Evolutionary conservation across 1,140 invertebrate genomes (phyloP).

Genomic region (Dufourea novaeangliae): DNA sequence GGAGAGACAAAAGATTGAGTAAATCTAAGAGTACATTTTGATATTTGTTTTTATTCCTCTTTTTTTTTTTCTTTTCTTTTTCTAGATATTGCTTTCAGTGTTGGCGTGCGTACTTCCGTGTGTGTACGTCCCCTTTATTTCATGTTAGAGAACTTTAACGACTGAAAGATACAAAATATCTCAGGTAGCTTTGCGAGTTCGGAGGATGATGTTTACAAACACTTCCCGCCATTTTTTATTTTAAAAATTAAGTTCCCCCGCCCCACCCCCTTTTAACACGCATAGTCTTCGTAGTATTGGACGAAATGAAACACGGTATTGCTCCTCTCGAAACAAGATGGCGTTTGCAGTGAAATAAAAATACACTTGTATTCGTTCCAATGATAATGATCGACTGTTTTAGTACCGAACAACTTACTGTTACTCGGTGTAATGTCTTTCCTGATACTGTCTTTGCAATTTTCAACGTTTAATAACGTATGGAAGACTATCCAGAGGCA

Average conservation of each 20-base stretch:
- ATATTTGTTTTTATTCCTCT: slow-evolving; percentile 4
- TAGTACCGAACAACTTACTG: background rate
- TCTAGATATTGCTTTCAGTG: slow-evolving; percentile 56
- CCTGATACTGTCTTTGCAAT: slow-evolving; percentile 8
- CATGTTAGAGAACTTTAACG: slow-evolving; percentile 47
- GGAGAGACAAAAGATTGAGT: slow-evolving; percentile 35
- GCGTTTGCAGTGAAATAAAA: background rate
- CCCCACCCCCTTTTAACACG: background rate
- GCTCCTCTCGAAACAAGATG: background rate
- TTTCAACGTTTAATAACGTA: background rate
- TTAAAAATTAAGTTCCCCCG: slow-evolving; percentile 7
- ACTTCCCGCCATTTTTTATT: slow-evolving; percentile 31
- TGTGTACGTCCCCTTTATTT: slow-evolving; percentile 27
- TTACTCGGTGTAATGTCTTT: background rate
- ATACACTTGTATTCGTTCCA: slow-evolving; percentile 7
- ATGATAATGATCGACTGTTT: background rate
- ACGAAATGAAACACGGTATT: slow-evolving; percentile 1
- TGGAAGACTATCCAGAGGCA: background rate
- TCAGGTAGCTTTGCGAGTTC: slow-evolving; percentile 61
- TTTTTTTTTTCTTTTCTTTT: slow-evolving; percentile 16
- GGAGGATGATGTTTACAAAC: slow-evolving; percentile 42
- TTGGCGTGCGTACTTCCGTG: slow-evolving; percentile 36
- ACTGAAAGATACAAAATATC: slow-evolving; percentile 66
- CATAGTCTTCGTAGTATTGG: slow-evolving; percentile 11
- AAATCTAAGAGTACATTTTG: slow-evolving; percentile 31